These are phyloP conservation scores for Calypte anna DNA, from an alignment of 2,113 vertebrate species.

Conservation along the genomic window DNA sequence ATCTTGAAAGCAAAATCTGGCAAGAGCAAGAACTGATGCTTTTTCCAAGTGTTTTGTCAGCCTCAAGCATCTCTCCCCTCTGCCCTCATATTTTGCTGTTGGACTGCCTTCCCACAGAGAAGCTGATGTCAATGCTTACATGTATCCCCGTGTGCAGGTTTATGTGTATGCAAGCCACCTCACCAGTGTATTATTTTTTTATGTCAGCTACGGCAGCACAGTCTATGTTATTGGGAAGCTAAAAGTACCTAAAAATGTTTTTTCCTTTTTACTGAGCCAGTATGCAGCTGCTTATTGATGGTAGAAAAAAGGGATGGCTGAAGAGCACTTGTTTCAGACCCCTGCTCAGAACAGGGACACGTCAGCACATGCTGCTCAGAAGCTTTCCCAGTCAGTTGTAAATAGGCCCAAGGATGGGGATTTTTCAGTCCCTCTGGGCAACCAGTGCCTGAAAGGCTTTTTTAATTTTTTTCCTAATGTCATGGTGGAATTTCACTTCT, in stretches of 20 bases:
- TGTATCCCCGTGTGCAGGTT: background rate
- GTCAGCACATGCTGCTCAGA: background rate
- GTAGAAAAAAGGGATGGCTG: background rate
- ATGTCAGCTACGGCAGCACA: background rate
- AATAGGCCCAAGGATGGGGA: background rate
- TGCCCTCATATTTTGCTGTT: background rate
- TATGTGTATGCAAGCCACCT: background rate
- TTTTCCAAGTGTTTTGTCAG: background rate
- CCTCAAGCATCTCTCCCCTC: background rate
- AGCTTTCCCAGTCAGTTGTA: background rate
- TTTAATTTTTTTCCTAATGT: too few species aligned
- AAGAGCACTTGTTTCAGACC: background rate
- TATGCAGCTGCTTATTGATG: background rate
- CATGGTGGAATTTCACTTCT: conserved; percentile 5
- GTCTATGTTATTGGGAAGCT: background rate
- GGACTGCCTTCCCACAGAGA: background rate
- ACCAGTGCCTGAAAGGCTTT: background rate
- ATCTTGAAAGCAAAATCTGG: background rate
- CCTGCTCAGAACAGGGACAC: rapidly evolving
- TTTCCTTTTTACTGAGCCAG: background rate
- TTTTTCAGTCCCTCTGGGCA: background rate
- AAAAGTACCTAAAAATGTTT: background rate
- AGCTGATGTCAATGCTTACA: background rate
- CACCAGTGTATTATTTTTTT: background rate
- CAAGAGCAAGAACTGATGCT: background rate